Percentiles rank a stretch among this genome's conserved stretches.
phyloP scores from a whole-genome alignment of 2,797 vertebrate genomes.

The Geotrypetes seraphini region DNA sequence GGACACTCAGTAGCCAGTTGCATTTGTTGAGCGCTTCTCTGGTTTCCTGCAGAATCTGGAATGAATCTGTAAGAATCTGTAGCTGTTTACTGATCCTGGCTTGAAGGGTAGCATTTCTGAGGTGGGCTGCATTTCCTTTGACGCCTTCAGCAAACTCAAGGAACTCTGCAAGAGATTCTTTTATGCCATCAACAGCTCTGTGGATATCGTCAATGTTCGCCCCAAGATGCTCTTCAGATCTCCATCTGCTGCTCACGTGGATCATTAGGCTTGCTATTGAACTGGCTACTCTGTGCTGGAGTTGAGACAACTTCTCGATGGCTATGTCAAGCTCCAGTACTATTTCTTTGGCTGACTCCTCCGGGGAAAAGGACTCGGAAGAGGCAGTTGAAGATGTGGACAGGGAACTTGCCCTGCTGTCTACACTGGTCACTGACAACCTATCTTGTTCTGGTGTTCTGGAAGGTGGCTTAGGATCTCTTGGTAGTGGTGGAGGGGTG shows the following conservation, averaged over 20 bases:
- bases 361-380: conserved; percentile 42
- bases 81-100: conserved; percentile 73
- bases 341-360: conserved; percentile 59
- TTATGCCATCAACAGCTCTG: conserved; percentile 56
- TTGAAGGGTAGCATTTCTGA: conserved; percentile 71
- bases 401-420: conserved; percentile 58
- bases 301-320: conserved; percentile 49
- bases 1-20: conserved; percentile 62
- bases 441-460: conserved; percentile 10
- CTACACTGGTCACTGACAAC: conserved; percentile 22
- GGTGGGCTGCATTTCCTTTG: conserved; percentile 49
- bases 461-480: neutral
- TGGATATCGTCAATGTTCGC: conserved; percentile 66
- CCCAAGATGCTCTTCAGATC: conserved; percentile 65
- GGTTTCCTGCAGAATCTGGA: conserved; percentile 69
- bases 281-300: conserved; percentile 66
- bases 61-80: conserved; percentile 66
- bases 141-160: conserved; percentile 66
- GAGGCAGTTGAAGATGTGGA: conserved; percentile 68
- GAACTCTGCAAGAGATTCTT: conserved; percentile 60
- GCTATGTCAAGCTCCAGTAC: conserved; percentile 60
- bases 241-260: conserved; percentile 86
- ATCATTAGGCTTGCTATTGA: conserved; percentile 71
- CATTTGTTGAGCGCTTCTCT: conserved; percentile 52
- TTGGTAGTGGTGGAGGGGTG: conserved; percentile 1